Evolutionary conservation across 1,140 invertebrate genomes (phyloP).

Genomic region (Leptestheria dahalacensis): DNA sequence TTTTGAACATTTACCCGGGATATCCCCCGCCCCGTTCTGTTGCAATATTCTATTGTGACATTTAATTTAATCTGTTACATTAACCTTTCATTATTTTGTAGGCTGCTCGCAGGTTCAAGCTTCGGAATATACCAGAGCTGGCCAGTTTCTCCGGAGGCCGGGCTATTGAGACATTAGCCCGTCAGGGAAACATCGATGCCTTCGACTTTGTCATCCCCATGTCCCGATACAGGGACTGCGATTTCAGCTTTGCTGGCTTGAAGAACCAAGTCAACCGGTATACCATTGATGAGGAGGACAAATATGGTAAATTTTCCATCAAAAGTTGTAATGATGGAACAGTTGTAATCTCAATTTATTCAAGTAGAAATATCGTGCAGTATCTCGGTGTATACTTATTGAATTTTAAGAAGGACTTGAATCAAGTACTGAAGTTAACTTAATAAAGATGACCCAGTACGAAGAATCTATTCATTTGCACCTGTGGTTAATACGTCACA

Average conservation of each 20-base stretch:
- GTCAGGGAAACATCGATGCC: conserved; percentile 44
- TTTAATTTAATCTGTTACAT: too few species aligned
- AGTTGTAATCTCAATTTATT: conserved; percentile 6
- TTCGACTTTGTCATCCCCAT: conserved; percentile 49
- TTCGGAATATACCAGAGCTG: conserved; percentile 62
- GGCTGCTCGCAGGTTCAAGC: conserved; percentile 66
- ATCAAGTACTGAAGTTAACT: too few species aligned
- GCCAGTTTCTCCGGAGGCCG: conserved; percentile 56
- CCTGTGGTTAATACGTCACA: too few species aligned
- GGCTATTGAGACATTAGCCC: conserved; percentile 68
- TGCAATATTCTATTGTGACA: too few species aligned
- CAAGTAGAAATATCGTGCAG: too few species aligned
- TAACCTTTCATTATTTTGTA: conserved; percentile 24
- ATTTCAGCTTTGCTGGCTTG: conserved; percentile 71
- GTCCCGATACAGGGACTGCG: conserved; percentile 46
- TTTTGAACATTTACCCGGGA: too few species aligned
- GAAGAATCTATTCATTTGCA: too few species aligned
- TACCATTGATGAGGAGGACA: conserved; percentile 42
- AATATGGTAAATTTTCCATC: conserved; percentile 33
- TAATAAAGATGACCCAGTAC: too few species aligned
- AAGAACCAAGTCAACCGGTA: conserved; percentile 37
- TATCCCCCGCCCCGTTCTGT: too few species aligned
- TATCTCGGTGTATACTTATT: too few species aligned
- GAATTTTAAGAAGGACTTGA: too few species aligned
- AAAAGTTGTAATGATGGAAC: conserved; percentile 4